Evolutionary conservation across 2,888 invertebrate species (phyloP).

Genomic region (Sminthurinus aureus): DNA sequence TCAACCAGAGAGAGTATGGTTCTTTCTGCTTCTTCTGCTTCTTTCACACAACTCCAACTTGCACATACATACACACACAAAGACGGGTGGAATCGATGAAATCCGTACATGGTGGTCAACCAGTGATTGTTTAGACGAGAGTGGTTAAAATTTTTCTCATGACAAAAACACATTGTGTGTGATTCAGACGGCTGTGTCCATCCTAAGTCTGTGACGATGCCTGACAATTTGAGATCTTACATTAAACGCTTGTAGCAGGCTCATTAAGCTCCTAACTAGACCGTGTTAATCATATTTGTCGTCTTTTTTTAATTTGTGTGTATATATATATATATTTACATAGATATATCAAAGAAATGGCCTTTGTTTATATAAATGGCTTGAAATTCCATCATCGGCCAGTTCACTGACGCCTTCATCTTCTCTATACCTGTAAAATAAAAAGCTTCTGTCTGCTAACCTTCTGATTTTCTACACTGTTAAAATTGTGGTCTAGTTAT

Average conservation of each 20-base stretch:
- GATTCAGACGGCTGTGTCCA: conserved; percentile 31
- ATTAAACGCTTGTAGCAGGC: conserved; percentile 24
- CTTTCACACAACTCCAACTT: no score
- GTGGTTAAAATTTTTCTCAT: conserved; percentile 25
- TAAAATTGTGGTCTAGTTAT: neutral
- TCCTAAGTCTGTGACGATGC: conserved; percentile 25
- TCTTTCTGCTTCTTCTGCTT: conserved; percentile 42
- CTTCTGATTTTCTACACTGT: neutral
- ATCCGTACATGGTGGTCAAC: conserved; percentile 52
- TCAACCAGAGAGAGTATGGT: conserved; percentile 55
- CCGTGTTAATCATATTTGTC: conserved; percentile 4
- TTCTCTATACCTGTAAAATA: no score
- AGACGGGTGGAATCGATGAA: conserved; percentile 54
- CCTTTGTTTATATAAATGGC: conserved; percentile 32
- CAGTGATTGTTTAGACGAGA: conserved; percentile 44
- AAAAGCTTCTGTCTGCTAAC: neutral
- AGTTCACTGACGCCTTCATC: conserved; percentile 25
- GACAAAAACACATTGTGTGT: conserved; percentile 28
- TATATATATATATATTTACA: no score
- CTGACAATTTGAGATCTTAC: conserved; percentile 34
- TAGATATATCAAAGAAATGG: conserved; percentile 14
- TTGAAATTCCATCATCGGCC: conserved; percentile 35
- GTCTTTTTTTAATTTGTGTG: no score
- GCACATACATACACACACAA: conserved; percentile 39
- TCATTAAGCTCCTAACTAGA: conserved; percentile 23